These are phyloP conservation scores for Pseudochirops corinnae DNA, from an alignment of 2,797 vertebrate genomes.

Conservation along the genomic window DNA sequence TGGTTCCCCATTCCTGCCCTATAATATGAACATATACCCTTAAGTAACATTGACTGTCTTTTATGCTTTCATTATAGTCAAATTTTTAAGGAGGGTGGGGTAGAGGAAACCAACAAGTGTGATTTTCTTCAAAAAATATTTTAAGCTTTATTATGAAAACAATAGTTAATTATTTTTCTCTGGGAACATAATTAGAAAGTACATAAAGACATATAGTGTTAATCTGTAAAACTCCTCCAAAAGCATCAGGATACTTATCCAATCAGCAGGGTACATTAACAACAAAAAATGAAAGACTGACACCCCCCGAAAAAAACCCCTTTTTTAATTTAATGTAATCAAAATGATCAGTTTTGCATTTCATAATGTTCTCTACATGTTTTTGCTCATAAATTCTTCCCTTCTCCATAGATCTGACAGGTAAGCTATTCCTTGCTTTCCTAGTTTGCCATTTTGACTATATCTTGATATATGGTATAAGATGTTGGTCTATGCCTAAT, in stretches of 20 bases:
- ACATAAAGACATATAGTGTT: not conserved
- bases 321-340: too few species aligned
- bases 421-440: too few species aligned
- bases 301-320: slow-evolving; percentile 54
- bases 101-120: not conserved
- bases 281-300: slow-evolving; percentile 53
- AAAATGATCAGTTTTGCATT: too few species aligned
- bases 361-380: too few species aligned
- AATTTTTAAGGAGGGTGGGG: not conserved
- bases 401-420: too few species aligned
- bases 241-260: not conserved
- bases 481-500: too few species aligned
- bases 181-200: not conserved
- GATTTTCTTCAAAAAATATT: not conserved
- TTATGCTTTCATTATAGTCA: not conserved
- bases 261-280: not conserved
- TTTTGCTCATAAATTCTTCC: too few species aligned
- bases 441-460: too few species aligned
- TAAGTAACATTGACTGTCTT: not conserved
- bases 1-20: not conserved
- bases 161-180: not conserved
- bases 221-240: not conserved
- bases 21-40: not conserved
- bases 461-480: too few species aligned
- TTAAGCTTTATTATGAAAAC: not conserved